Evolutionary conservation across 1,140 invertebrate genomes (phyloP).

Genomic region (Bombus ignitus): DNA sequence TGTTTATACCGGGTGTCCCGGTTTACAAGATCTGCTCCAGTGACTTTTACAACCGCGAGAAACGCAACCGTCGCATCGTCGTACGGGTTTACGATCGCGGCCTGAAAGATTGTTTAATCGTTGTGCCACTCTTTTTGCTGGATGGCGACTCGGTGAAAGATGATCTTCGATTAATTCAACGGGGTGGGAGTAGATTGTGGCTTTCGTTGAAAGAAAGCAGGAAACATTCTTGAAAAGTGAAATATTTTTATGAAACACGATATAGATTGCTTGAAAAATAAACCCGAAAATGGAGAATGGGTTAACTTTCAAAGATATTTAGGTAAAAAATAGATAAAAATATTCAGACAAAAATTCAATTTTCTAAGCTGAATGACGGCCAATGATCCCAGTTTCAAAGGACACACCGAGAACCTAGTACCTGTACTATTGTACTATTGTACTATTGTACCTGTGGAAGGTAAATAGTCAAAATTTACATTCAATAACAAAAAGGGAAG

Average conservation of each 20-base stretch:
- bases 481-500: background rate
- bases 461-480: background rate
- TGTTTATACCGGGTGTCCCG: conserved; percentile 7
- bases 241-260: background rate
- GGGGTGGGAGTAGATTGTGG: background rate
- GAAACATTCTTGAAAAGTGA: background rate
- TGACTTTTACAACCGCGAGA: background rate
- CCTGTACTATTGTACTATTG: too few species aligned
- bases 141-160: background rate
- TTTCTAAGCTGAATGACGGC: too few species aligned
- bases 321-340: too few species aligned
- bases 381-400: background rate
- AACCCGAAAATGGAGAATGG: too few species aligned
- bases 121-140: background rate
- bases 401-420: background rate
- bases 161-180: background rate
- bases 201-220: background rate
- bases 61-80: background rate
- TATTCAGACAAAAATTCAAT: background rate
- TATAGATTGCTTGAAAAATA: too few species aligned
- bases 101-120: background rate
- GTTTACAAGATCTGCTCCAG: background rate
- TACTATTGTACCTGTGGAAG: too few species aligned
- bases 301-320: too few species aligned
- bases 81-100: background rate